Percentiles rank a stretch among this genome's conserved stretches.
These are phyloP conservation scores for Nezara viridula DNA, from an alignment of 2,888 invertebrate genomes.

Conservation along the genomic window DNA sequence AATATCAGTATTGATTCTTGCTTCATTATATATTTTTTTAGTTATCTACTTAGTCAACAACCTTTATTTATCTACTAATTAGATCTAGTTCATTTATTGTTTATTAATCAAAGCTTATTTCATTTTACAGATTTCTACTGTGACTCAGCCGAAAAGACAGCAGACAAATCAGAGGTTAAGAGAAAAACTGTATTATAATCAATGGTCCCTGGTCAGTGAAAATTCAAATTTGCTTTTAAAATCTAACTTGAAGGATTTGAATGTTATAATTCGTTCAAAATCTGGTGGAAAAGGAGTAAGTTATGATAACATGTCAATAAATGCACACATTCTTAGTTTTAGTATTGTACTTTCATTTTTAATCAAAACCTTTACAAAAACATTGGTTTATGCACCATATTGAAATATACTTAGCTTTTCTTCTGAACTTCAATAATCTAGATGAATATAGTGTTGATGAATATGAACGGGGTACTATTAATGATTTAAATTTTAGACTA, in stretches of 20 bases:
- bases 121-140: background rate
- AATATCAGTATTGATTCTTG: too few species aligned
- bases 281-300: constrained; percentile 40
- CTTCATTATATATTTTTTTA: background rate
- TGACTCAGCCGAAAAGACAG: background rate
- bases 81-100: background rate
- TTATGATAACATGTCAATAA: background rate
- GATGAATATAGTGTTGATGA: too few species aligned
- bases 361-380: background rate
- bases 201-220: constrained; percentile 26
- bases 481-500: too few species aligned
- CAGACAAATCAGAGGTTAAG: background rate
- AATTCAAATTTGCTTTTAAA: constrained; percentile 47
- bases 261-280: constrained; percentile 50
- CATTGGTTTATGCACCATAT: background rate
- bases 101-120: background rate
- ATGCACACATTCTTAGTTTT: background rate
- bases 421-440: too few species aligned
- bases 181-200: constrained; percentile 47
- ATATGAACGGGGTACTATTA: too few species aligned
- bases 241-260: constrained; percentile 51
- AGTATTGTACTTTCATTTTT: background rate
- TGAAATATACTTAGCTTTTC: too few species aligned
- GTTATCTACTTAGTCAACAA: background rate
- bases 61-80: background rate